phyloP scores from a whole-genome alignment of 30 jellyfish, hydroid and myxozoan species.

The Turritopsis dohrnii region DNA sequence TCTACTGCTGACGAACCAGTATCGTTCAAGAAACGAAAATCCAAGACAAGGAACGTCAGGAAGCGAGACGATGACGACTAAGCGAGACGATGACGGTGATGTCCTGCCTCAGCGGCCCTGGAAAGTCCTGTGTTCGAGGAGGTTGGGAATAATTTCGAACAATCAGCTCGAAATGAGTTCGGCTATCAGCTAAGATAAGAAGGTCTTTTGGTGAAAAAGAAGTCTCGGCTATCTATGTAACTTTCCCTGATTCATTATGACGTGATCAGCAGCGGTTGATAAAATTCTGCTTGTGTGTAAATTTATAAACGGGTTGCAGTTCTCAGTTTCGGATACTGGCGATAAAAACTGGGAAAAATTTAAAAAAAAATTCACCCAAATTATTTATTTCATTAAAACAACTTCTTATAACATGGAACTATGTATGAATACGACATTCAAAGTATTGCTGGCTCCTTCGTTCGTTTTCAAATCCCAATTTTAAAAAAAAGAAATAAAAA shows the following conservation, averaged over 20 bases:
- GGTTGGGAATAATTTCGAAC: neutral
- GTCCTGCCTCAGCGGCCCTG: too few species aligned
- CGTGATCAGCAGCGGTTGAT: too few species aligned
- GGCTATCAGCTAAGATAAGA: neutral
- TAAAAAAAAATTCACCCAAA: neutral
- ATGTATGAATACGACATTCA: neutral
- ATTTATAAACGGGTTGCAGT: too few species aligned
- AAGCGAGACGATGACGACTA: conserved; percentile 58
- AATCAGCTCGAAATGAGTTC: neutral
- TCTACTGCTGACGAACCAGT: conserved; percentile 41
- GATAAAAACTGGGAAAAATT: neutral
- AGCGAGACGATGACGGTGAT: too few species aligned
- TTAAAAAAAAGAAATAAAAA: neutral
- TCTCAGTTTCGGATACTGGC: too few species aligned
- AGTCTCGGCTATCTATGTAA: neutral
- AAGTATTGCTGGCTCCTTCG: neutral
- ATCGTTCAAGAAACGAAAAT: conserved; percentile 65
- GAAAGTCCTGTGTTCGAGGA: too few species aligned
- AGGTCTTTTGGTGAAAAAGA: neutral
- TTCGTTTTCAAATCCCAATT: neutral
- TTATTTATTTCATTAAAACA: neutral
- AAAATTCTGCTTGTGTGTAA: too few species aligned
- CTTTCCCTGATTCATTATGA: neutral
- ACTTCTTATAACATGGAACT: neutral
- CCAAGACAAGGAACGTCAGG: conserved; percentile 44